Evolutionary conservation across 1,140 invertebrate genomes (phyloP), one percentile per base, ranked within the genome.

Genomic region (Chironomus striatipennis): DNA sequence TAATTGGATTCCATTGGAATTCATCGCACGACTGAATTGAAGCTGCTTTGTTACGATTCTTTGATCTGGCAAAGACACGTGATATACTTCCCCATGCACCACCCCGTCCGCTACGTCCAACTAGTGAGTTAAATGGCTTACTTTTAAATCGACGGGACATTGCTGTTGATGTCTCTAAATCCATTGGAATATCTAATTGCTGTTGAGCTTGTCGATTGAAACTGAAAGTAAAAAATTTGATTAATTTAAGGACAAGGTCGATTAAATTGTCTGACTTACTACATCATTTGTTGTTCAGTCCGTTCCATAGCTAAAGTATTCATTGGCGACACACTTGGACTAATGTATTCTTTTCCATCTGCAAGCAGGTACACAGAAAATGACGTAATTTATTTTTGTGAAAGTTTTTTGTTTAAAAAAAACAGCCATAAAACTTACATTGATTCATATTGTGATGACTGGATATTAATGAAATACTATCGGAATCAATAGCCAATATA

Each of bases 261-360:
- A n/a, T n/a, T n/a, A n/a, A n/a, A n/a, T n/a, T n/a, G n/a, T n/a
- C n/a, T 34, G 24, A 57, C 87, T 88, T 57, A 86, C 87, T 76
- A 88, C 87, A 81, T 91, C 90, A 78, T 91, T 88, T 57, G 91
- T 91, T 80, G 91, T 88, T 57, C 90, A 90, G 79, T 93, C 92
- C 15, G 90, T 88, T 73, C 88, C 89, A 3, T 86, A 87, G 79
- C 65, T n/a, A 70, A 18, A 10, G 65, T 70, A 70, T 92, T 93
- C 76, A 92, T 85, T 15, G 91, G 91, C 74, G 91, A 93, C 76
- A 93, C 80, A 64, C 91, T 92, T 4, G 91, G 91, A 79, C 90
- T 93, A 83, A 90, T 91, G 79, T 93, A 91, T 79, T 92, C 90
- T n/a, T 90, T 92, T 76, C 89, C 91, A 76, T 90, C 89, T 86